Evolutionary conservation across 2,113 vertebrate species (phyloP).

Genomic region (Sterrhoptilus dennistouni): DNA sequence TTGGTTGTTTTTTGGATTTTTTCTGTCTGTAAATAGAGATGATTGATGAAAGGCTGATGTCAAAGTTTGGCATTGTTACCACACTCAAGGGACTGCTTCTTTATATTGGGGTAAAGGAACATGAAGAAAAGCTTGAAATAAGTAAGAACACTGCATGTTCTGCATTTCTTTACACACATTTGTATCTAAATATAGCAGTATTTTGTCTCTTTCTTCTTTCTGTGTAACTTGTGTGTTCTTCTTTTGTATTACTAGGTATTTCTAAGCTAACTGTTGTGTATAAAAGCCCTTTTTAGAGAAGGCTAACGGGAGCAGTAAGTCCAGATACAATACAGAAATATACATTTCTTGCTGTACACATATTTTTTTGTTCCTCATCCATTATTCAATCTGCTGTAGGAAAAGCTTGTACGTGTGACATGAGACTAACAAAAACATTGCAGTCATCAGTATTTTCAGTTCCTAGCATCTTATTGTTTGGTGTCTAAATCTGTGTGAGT

Average conservation of each 20-base stretch:
- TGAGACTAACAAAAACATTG: not conserved
- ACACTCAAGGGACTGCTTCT: not conserved
- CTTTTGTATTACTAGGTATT: not conserved
- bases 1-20: not conserved
- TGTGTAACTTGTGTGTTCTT: not conserved
- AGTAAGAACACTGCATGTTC: not conserved
- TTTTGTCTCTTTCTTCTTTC: not conserved
- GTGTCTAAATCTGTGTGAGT: not conserved
- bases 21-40: not conserved
- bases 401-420: not conserved
- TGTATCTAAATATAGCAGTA: not conserved
- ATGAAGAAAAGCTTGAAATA: not conserved
- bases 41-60: not conserved
- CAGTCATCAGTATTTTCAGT: not conserved
- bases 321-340: not conserved
- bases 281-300: not conserved
- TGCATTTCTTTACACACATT: not conserved
- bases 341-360: not conserved
- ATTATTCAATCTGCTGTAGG: constrained; percentile 7
- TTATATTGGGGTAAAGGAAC: not conserved
- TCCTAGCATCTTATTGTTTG: not conserved
- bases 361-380: not conserved
- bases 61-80: not conserved
- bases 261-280: not conserved
- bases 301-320: not conserved